Conservation (phyloP, 2,888 invertebrate species). For the Arrhopalites spinosus region DNA sequence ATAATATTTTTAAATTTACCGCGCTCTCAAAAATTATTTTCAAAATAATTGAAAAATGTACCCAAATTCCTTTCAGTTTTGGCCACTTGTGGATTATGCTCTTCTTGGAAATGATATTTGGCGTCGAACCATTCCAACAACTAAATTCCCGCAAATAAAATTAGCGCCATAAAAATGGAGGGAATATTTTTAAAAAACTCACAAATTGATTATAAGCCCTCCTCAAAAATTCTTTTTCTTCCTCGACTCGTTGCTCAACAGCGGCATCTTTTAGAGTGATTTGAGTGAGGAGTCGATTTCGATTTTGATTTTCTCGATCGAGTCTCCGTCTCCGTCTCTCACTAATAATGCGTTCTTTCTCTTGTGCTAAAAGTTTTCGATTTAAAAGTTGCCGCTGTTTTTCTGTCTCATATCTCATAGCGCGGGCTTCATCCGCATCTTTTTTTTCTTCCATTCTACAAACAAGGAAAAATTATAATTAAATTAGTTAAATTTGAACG, state of each 20-base stretch:
- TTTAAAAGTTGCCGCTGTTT: conserved; percentile 25
- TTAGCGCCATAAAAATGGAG: background rate
- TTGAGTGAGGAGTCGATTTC: conserved; percentile 28
- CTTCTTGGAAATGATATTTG: conserved; percentile 40
- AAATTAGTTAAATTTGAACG: too few relatives aligned
- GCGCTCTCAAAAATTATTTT: background rate
- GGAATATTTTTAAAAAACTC: conserved; percentile 16
- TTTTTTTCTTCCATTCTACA: conserved; percentile 26
- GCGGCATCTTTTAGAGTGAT: conserved; percentile 32
- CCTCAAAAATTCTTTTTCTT: conserved; percentile 39
- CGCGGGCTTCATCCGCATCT: conserved; percentile 15
- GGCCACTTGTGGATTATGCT: conserved; percentile 20
- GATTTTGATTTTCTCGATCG: conserved; percentile 19
- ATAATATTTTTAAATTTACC: background rate
- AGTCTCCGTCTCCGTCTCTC: conserved; percentile 17
- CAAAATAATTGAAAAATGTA: conserved; percentile 6
- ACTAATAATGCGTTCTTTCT: conserved; percentile 13
- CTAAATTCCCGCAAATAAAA: background rate
- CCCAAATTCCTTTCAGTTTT: conserved; percentile 21
- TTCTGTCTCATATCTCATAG: conserved; percentile 1
- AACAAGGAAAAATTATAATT: background rate
- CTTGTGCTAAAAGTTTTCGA: conserved; percentile 15
- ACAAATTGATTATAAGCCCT: conserved; percentile 46
- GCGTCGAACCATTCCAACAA: conserved; percentile 45
- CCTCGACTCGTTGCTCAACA: conserved; percentile 33